Evolutionary conservation across 1,140 invertebrate species (phyloP), one percentile per base, ranked within the genome.

Genomic region (Drosophila pseudoobscura): DNA sequence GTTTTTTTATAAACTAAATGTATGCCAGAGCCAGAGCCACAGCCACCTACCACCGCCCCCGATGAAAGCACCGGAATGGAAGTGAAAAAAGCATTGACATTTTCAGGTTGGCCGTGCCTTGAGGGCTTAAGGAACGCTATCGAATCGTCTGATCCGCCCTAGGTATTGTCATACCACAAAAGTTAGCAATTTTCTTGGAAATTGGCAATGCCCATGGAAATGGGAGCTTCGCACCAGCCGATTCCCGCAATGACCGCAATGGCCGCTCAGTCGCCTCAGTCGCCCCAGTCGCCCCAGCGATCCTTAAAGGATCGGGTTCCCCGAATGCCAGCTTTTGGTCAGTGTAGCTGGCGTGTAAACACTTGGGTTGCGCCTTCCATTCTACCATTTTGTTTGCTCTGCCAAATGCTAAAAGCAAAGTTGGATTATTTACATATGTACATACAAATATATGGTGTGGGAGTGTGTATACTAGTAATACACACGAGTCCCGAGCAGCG

Each of bases 331-430:
- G 20, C 49, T 43, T 56, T 60, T n/a, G 74, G 74, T 24, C 55
- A 73, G 51, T 64, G 65, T 60, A 50, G 22, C n/a, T 29, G 24
- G 7, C 7, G 35, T 49, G 31, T 6, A 43, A 44, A 35, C 45
- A 63, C 17, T 47, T 57, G 4, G 24, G 24, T 5, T 26, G 5
- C 5, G 24, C 24, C 24, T 6, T 26, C 0, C 24, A 5, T 26
- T 70, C 49, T 55, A 45, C 24, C 46, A 39, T 39, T 59, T 52
- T 64, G 60, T 62, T 68, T 68, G 55, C 65, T 58, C 74, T 69
- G 57, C 50, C 45, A 68, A 72, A 80, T 72, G 72, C 70, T 83
- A 75, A 82, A 78, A 82, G 79, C 77, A 85, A 85, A 80, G 68
- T 85, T 85, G 77, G 73, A 80, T 74, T 85, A 66, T 75, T 70